A percentile compares a stretch with the other conserved stretches of the same genome.
Conservation (phyloP, 2,113 vertebrate species). For the Syrrhaptes paradoxus region DNA sequence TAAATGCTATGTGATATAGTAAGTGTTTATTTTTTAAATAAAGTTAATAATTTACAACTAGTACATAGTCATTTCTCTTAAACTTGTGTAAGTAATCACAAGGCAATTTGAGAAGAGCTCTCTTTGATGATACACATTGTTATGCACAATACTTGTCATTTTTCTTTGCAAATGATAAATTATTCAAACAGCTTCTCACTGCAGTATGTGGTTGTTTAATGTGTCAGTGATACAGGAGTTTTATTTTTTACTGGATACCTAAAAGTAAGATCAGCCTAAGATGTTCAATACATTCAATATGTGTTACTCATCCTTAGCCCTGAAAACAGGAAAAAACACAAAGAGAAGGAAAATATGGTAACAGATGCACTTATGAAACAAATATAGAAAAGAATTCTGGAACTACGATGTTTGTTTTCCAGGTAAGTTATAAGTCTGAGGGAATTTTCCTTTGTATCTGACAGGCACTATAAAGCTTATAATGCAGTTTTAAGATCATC, state of each 20-base stretch:
- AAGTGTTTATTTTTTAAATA: conserved; percentile 6
- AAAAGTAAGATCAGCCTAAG: neutral
- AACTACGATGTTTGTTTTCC: neutral
- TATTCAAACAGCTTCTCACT: conserved; percentile 6
- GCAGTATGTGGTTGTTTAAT: neutral
- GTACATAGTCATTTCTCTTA: neutral
- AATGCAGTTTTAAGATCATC: neutral
- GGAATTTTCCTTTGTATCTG: neutral
- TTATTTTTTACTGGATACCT: neutral
- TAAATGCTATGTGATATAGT: neutral
- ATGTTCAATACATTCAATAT: neutral
- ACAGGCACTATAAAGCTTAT: neutral
- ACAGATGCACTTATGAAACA: neutral
- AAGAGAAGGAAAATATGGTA: neutral
- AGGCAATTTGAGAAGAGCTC: neutral
- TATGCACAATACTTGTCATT: neutral
- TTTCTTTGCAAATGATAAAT: conserved; percentile 38
- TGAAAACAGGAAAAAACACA: neutral
- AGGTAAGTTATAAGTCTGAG: neutral
- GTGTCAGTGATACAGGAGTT: neutral
- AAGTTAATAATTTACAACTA: conserved; percentile 21
- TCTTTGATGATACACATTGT: conserved; percentile 7
- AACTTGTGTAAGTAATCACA: conserved; percentile 15
- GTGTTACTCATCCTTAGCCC: neutral
- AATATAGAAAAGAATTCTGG: neutral